Percentiles rank a stretch among this genome's conserved stretches.
phyloP scores from a whole-genome alignment of 2,888 invertebrate genomes.

The Acanthopleura granulata region DNA sequence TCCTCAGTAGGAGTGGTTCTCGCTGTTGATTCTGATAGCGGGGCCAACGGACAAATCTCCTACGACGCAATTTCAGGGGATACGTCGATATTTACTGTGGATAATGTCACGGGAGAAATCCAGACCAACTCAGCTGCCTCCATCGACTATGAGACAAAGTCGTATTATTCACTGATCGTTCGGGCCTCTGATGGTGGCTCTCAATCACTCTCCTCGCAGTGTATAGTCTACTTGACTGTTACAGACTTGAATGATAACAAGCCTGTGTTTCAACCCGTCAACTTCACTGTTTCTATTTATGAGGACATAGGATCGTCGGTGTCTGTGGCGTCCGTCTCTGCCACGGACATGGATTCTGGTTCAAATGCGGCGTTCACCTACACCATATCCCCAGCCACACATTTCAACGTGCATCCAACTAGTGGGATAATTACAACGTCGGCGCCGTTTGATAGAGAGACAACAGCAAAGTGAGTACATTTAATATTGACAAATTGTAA shows the following conservation, averaged over 20 bases:
- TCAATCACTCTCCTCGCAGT: conserved; percentile 35
- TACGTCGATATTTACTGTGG: conserved; percentile 42
- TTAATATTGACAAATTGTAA: too few species aligned
- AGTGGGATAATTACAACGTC: conserved; percentile 47
- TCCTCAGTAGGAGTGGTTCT: conserved; percentile 31
- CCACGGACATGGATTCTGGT: conserved; percentile 48
- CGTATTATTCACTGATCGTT: conserved; percentile 41
- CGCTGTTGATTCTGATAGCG: conserved; percentile 40
- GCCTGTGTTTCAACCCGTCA: conserved; percentile 38
- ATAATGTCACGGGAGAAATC: conserved; percentile 41
- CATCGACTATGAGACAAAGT: conserved; percentile 51
- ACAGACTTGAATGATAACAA: conserved; percentile 54
- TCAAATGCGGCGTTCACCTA: conserved; percentile 47
- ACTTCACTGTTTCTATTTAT: conserved; percentile 36
- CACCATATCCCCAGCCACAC: conserved; percentile 27
- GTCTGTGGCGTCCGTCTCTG: conserved; percentile 38
- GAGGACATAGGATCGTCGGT: conserved; percentile 45
- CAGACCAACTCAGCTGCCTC: conserved; percentile 27
- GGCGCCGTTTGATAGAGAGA: conserved; percentile 51
- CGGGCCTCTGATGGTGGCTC: conserved; percentile 48
- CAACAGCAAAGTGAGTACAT: conserved; percentile 37
- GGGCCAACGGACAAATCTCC: conserved; percentile 41
- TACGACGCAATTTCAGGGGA: conserved; percentile 42
- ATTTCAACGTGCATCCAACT: conserved; percentile 39
- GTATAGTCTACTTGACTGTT: conserved; percentile 40